Conservation (phyloP, 64 coral and sea anemone species). For the Anthopleura sola region DNA sequence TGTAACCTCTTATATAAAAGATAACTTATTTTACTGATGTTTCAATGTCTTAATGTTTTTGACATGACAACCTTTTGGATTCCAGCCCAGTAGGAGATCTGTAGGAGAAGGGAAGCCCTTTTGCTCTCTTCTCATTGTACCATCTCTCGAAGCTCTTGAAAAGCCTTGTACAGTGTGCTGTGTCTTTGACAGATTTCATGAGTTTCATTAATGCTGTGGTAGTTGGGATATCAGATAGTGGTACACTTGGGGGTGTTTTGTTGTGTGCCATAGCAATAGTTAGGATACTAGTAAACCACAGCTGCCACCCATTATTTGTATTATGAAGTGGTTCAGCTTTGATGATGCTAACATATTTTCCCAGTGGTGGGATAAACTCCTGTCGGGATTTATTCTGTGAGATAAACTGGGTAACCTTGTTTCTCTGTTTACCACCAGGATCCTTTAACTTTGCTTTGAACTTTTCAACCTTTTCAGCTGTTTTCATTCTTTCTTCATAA, state of each 20-base stretch:
- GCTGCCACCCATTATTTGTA: conserved; percentile 63
- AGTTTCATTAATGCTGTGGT: not conserved
- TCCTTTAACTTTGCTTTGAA: conserved; percentile 31
- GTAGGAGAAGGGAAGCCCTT: conserved; percentile 23
- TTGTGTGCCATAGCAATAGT: not conserved
- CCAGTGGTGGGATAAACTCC: conserved; percentile 10
- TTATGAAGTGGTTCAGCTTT: conserved; percentile 57
- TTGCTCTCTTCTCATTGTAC: conserved; percentile 40
- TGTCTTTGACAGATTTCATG: conserved; percentile 17
- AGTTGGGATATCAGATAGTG: not conserved
- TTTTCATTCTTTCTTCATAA: conserved; percentile 32
- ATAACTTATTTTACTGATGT: too few relatives aligned
- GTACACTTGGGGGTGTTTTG: too few relatives aligned
- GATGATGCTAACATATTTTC: conserved; percentile 24
- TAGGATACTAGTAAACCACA: conserved; percentile 16
- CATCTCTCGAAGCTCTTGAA: conserved; percentile 27
- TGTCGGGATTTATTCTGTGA: conserved; percentile 32
- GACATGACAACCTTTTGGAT: too few relatives aligned
- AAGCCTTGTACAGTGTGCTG: conserved; percentile 35
- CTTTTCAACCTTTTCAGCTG: conserved; percentile 27
- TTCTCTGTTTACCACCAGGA: conserved; percentile 25
- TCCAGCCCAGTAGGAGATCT: too few relatives aligned
- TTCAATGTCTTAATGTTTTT: too few relatives aligned
- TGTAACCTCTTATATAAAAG: too few relatives aligned
- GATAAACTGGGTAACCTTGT: conserved; percentile 29